Conservation (phyloP, 1,140 invertebrate genomes). For the Drosophila simulans region DNA sequence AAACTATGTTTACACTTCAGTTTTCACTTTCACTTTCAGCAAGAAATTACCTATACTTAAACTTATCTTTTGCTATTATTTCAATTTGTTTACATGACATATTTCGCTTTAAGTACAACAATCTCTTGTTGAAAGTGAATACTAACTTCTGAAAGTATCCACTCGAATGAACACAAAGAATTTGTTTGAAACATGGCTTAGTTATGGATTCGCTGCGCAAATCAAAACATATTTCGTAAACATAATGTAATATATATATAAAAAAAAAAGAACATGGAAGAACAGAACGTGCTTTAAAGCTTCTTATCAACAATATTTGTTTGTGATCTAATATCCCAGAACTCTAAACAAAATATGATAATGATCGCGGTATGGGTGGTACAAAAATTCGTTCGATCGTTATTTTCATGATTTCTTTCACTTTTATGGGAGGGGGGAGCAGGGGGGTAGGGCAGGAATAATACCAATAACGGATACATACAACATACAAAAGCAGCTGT, state of each 20-base stretch:
- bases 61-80: background rate
- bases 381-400: background rate
- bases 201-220: slow-evolving; percentile 1
- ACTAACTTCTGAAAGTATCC: background rate
- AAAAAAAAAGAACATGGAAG: slow-evolving; percentile 5
- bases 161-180: background rate
- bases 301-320: slow-evolving; percentile 4
- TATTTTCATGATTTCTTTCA: background rate
- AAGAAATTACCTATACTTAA: background rate
- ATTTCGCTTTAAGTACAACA: background rate
- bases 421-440: background rate
- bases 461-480: slow-evolving; percentile 10
- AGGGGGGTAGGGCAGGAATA: slow-evolving; percentile 9
- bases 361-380: background rate
- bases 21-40: slow-evolving; percentile 1
- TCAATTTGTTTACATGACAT: background rate
- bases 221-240: background rate
- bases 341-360: background rate
- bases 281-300: slow-evolving; percentile 13
- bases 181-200: slow-evolving; percentile 8
- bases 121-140: background rate
- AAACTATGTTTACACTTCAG: background rate
- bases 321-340: slow-evolving; percentile 16
- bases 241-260: background rate
- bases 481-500: slow-evolving; percentile 18